Evolutionary conservation across 2,797 vertebrate species (phyloP), one percentile per base, ranked within the genome.

Genomic region (Euphonia xanthogaster): DNA sequence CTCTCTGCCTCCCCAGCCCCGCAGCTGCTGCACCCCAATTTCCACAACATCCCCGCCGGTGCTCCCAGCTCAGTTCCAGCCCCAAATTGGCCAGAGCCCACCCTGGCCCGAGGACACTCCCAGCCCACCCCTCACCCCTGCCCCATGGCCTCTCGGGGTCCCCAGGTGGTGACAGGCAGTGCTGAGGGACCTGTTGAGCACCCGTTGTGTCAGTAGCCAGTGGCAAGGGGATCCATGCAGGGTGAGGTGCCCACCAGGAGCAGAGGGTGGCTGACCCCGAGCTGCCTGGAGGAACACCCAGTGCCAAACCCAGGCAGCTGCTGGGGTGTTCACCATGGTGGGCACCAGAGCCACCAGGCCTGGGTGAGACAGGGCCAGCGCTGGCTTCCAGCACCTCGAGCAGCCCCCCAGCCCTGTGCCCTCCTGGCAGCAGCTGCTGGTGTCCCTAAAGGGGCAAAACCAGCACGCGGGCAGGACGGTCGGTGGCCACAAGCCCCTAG

Each of bases 101-200:
- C 35, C 31, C 28, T 1, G 10, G 44, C 12, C 23, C 24, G 53
- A 22, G 40, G 20, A 67, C 44, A 74, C 13, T 33, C 47, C 13
- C 45, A 37, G 3, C 19, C 22, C 6, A 2, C 10, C 47, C 53
- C 47, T 44, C 1, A 0, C 13, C 70, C 42, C 48, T 4, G 1
- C 35, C 65, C 35, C 51, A 1, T 0, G 10, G 63, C 77, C 61
- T 80, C 33, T 2, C 0, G 7, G 54, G 63, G 72, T 19, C 60
- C 28, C 24, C 55, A 3, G 35, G 44, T 7, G 37, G 5, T 0
- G 1, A 25, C 40, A 40, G 40, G 40, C 40, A 42, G 40, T 42
- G 40, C 40, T 42, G 30, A 4, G 8, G 73, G 62, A 94, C 94
- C 87, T 95, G 96, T 94, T 91, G 91, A 92, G 66, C 55, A 4